Evolutionary conservation across 2,888 invertebrate species (phyloP), one percentile per base, ranked within the genome.

Genomic region (Tortrix viridana): DNA sequence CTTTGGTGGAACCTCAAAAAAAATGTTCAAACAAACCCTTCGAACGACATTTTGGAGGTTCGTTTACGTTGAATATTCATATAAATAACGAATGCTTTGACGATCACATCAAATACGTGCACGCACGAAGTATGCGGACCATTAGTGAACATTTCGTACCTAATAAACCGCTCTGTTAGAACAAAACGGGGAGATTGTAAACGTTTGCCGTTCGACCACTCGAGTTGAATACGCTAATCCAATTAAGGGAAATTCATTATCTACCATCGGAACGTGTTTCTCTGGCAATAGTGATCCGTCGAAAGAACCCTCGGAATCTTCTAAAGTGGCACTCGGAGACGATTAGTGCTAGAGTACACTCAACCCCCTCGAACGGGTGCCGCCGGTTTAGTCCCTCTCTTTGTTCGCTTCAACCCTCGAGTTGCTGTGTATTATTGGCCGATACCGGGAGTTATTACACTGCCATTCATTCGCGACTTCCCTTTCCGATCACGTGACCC

Each of bases 181-280:
- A 49, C 48, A 38, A 59, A 66, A 68, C 56, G 64, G 18, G 32
- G 55, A 22, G 52, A 50, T 22, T 16, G 62, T 68, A 72, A 77
- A 74, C 73, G 71, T 76, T 75, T 74, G 66, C 71, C 60, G 67
- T 69, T 66, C 71, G 61, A 66, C 70, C 73, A 75, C 76, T 81
- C 74, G 66, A 68, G 71, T 76, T 74, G 75, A 78, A 79, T 80
- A 79, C 74, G 74, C 74, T 83, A 82, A 86, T 84, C 82, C 82
- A 88, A 89, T 89, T 88, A 88, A 80, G 70, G 80, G 68, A 77
- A 86, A 85, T 86, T 88, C 83, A 89, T 88, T 88, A 88, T 84
- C 85, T 78, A 71, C 72, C 77, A 80, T 80, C 69, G 75, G 81
- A 79, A 84, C 86, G 84, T 89, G 85, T 88, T 85, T 82, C 82